Base-by-base conservation (phyloP, 2,113 vertebrate species). In the Zingel zingel region DNA sequence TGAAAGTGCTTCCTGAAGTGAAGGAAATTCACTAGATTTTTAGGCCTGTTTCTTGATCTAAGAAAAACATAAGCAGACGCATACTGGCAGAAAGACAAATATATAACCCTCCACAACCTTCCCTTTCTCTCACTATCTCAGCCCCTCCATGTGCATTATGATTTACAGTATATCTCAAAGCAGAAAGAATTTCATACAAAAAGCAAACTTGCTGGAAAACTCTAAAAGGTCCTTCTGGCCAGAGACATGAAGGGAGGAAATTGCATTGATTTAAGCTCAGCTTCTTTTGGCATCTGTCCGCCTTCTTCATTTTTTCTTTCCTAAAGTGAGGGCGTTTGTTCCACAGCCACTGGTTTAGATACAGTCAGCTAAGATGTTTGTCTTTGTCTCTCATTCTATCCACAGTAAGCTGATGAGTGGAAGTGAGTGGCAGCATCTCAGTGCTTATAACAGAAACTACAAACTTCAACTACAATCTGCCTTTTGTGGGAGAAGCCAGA, bases 261-360 rank as follows among this genome's bases (percentile, higher is more conserved):
- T 92, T 93, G 87, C 92, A 89, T 82, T 92, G 91, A 95, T 95
- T 94, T 90, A 93, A 89, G 69, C 81, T 85, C 68, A 86, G 90
- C 91, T 89, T 86, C 76, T 89, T 89, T 76, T 89, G 86, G 89
- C 92, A 84, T 91, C 74, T 77, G 64, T 88, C 66, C 53, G 33
- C 86, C 56, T 74, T 18, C 57, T 88, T 86, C 39, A 8, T 75
- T 87, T 63, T 91, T 85, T 86, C 81, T 87, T 79, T 67, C 62
- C 74, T 62, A 65, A 86, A 91, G 77, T 73, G 59, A 86, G 57
- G 72, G 66, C 67, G 71, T 88, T 88, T 89, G 83, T 87, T 90
- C 82, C 77, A 61, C 58, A 74, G 77, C 73, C 23, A 62, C 83
- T 86, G 62, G 57, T 88, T 87, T 80, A 84, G 71, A 89, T 78